These are phyloP conservation scores for Paratrypauchen microcephalus DNA, from an alignment of 2,797 vertebrate species.

Conservation along the genomic window DNA sequence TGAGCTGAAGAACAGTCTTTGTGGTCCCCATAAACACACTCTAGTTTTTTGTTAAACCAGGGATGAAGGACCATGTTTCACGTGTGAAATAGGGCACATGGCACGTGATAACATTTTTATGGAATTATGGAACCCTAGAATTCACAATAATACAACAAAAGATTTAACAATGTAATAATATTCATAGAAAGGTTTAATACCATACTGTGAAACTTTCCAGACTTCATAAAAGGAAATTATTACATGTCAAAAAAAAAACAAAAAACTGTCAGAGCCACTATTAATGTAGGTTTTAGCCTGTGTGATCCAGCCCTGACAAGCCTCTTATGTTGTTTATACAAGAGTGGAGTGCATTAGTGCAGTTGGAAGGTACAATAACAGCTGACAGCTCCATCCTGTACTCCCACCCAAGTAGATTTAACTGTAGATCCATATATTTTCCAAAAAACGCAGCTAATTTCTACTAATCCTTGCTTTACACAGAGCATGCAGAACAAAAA, in stretches of 20 bases:
- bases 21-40: no score
- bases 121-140: no score
- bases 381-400: constrained; percentile 5
- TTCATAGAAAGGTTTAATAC: no score
- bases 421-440: not conserved
- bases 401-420: constrained; percentile 1
- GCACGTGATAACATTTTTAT: no score
- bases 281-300: not conserved
- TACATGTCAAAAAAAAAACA: not conserved
- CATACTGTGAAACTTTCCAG: no score
- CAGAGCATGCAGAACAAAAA: constrained; percentile 14
- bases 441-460: constrained; percentile 14
- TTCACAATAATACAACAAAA: no score
- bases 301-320: constrained; percentile 1
- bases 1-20: no score
- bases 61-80: no score
- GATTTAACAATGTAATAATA: no score
- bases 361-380: not conserved
- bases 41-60: no score
- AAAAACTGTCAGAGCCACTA: constrained; percentile 10
- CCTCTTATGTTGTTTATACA: not conserved
- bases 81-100: no score
- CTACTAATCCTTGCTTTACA: constrained; percentile 31
- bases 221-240: constrained; percentile 1
- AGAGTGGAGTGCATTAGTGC: not conserved